Conservation (phyloP, 2,797 vertebrate species). For the Periophthalmus magnuspinnatus region DNA sequence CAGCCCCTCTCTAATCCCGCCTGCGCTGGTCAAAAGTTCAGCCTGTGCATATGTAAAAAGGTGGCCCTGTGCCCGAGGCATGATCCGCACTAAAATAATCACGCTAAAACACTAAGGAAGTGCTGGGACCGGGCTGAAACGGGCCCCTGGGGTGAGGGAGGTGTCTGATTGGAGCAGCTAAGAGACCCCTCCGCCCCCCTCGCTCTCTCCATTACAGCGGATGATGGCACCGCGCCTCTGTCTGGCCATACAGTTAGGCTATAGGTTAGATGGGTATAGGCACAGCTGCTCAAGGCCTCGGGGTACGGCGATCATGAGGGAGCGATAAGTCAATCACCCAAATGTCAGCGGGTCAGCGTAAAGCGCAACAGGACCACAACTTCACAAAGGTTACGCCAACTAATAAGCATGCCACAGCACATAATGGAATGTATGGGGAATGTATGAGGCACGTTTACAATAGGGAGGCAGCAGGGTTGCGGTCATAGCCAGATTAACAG, state of each 20-base stretch:
- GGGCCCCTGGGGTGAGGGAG: slow-evolving; percentile 51
- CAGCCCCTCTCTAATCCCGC: slow-evolving; percentile 84
- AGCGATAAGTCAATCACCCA: slow-evolving; percentile 76
- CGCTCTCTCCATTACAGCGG: slow-evolving; percentile 44
- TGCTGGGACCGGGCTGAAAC: slow-evolving; percentile 64
- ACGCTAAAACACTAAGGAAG: slow-evolving; percentile 76
- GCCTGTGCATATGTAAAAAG: slow-evolving; percentile 99
- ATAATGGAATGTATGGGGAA: slow-evolving; percentile 30
- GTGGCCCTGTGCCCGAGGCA: slow-evolving; percentile 96
- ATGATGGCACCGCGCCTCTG: slow-evolving; percentile 52
- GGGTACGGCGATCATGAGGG: slow-evolving; percentile 66
- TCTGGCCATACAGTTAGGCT: slow-evolving; percentile 66
- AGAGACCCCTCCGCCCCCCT: slow-evolving; percentile 50
- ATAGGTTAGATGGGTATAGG: slow-evolving; percentile 66
- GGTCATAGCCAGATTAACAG: no score
- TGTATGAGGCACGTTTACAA: slow-evolving; percentile 13
- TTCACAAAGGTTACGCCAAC: slow-evolving; percentile 76
- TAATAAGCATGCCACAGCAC: slow-evolving; percentile 61
- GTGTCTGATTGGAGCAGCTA: slow-evolving; percentile 71
- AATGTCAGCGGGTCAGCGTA: slow-evolving; percentile 80
- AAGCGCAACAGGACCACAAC: slow-evolving; percentile 70
- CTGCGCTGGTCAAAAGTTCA: slow-evolving; percentile 99
- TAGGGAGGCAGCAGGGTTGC: neutral
- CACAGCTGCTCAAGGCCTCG: slow-evolving; percentile 70
- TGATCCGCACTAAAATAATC: slow-evolving; percentile 96